A percentile compares a stretch with the other conserved stretches of the same genome.
Conservation (phyloP, 2,113 vertebrate genomes). For the Ardeotis arabs region DNA sequence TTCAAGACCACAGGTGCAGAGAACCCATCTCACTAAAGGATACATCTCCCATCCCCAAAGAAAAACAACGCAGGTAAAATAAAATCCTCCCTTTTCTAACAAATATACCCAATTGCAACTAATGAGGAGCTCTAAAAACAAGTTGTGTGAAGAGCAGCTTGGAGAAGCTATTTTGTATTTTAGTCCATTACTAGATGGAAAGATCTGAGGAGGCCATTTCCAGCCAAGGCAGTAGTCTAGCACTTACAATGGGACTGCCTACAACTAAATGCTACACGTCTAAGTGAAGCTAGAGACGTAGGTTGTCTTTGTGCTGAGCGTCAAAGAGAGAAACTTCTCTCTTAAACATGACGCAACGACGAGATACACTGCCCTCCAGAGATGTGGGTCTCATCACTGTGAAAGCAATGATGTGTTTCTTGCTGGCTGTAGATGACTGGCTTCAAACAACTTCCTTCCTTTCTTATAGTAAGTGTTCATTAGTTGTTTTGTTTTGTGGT, state of each 20-base stretch:
- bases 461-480: background rate
- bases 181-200: background rate
- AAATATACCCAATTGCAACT: background rate
- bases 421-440: background rate
- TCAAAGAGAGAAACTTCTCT: background rate
- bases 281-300: background rate
- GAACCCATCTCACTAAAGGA: background rate
- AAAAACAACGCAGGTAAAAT: background rate
- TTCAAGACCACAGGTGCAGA: background rate
- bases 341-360: background rate
- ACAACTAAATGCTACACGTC: accelerated
- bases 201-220: background rate
- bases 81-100: background rate
- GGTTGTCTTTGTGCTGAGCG: background rate
- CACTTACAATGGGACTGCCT: background rate
- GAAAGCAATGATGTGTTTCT: background rate
- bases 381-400: background rate
- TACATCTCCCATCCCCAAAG: background rate
- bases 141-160: background rate
- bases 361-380: background rate
- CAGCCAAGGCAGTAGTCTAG: background rate
- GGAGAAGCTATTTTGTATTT: background rate
- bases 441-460: background rate
- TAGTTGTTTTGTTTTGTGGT: background rate
- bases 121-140: background rate